These are phyloP conservation scores for Hemaris fuciformis DNA, from an alignment of 2,888 invertebrate species.

Conservation along the genomic window DNA sequence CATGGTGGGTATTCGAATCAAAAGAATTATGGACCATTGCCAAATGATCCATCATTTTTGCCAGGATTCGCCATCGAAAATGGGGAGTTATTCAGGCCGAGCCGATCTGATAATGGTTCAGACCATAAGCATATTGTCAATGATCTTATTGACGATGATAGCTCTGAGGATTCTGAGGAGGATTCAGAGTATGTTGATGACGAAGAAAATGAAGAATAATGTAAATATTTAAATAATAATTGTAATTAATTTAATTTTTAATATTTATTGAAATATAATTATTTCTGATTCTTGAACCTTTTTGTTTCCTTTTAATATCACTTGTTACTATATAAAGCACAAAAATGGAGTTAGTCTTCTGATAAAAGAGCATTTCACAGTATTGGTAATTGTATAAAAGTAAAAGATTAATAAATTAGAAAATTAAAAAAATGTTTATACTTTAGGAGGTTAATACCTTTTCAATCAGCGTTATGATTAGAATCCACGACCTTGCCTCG, in stretches of 20 bases:
- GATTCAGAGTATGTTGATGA: constrained; percentile 37
- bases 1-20: constrained; percentile 47
- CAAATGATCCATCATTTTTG: constrained; percentile 6
- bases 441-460: too few relatives aligned
- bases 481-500: too few relatives aligned
- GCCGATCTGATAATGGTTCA: constrained; percentile 17
- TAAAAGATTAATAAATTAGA: too few relatives aligned
- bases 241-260: not conserved
- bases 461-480: too few relatives aligned
- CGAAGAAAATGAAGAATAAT: constrained; percentile 23
- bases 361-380: too few relatives aligned
- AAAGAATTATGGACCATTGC: constrained; percentile 36
- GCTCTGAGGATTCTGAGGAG: constrained; percentile 40
- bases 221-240: not conserved
- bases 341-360: too few relatives aligned
- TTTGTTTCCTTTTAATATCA: not conserved
- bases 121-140: constrained; percentile 23
- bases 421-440: too few relatives aligned
- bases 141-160: constrained; percentile 26
- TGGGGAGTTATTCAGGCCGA: constrained; percentile 18
- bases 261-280: constrained; percentile 11
- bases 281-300: not conserved
- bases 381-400: too few relatives aligned
- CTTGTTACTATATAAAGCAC: too few relatives aligned
- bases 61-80: not conserved